phyloP scores from a whole-genome alignment of 2,113 vertebrate species.

The Pteruthius melanotis region DNA sequence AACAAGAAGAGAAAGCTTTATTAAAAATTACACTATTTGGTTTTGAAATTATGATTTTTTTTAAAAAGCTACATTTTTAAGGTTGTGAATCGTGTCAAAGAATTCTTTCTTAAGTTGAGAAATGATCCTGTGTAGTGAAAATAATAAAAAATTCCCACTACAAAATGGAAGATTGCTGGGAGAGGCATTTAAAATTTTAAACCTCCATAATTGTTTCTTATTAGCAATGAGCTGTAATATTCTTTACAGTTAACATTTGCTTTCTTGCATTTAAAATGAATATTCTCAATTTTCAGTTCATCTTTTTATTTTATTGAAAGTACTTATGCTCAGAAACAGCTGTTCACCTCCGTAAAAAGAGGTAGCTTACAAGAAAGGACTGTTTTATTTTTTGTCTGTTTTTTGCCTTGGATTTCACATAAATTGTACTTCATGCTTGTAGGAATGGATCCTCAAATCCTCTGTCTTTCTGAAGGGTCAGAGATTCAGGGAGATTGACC shows the following conservation, averaged over 20 bases:
- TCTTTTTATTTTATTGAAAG: background rate
- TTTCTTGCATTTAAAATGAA: background rate
- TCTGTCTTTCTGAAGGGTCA: background rate
- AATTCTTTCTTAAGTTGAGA: background rate
- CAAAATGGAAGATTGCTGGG: background rate
- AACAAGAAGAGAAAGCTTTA: background rate
- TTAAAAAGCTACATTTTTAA: background rate
- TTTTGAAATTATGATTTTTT: background rate
- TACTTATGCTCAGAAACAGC: background rate
- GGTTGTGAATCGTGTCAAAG: background rate
- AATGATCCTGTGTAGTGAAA: background rate
- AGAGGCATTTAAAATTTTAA: background rate
- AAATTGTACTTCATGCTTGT: background rate
- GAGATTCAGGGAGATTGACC: background rate
- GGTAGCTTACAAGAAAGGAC: background rate
- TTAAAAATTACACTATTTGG: background rate
- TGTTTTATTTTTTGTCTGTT: background rate
- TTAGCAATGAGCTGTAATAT: background rate
- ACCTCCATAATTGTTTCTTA: background rate
- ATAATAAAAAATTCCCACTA: background rate
- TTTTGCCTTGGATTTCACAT: background rate
- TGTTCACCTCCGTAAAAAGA: background rate
- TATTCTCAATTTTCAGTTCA: background rate
- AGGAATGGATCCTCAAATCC: background rate
- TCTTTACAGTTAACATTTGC: background rate